Base-by-base conservation (phyloP, 2,888 invertebrate species). In the Drosophila affinis region DNA sequence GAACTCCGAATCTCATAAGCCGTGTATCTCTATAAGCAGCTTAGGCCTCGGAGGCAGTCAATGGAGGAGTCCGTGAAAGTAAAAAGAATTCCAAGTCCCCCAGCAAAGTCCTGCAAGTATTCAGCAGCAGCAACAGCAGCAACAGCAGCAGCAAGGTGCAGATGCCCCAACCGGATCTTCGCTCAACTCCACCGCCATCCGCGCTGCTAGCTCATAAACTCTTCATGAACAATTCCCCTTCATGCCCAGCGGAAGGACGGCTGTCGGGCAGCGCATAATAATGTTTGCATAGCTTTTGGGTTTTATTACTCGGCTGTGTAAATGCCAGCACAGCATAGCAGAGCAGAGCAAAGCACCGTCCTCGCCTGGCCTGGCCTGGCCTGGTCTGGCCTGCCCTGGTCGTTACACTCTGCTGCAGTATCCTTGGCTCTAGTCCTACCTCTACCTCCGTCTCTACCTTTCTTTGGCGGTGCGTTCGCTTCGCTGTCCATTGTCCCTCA, bases 231-330 rank as follows among this genome's bases (percentile, higher is more conserved):
- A 62, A 39, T n/a, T 39, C n/a, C n/a, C 39, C n/a, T 39, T 45
- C 46, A 34, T 32, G 47, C 18, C 34, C 34, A 34, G 48, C 55
- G 29, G 21, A 5, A 21, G 10, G 51, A 21, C 18, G 29, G 39
- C 21, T 61, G 62, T 56, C 47, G 56, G 55, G 53, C 69, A 62
- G 56, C 74, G 76, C 79, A 84, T 81, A 84, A 84, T 84, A 84
- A 81, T 87, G 83, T 84, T 84, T 84, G 87, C 87, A 81, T 87
- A 84, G 83, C 87, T 81, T 84, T 87, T 84, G 73, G 79, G 75
- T 87, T 79, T 83, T 84, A 83, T 84, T 79, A 79, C 79, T 79
- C 62, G 81, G 55, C 76, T 84, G 81, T 84, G 84, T 76, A 84
- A 84, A 81, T 84, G 87, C 79, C 72, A 81, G 69, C 73, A 68